Conservation (phyloP, 2,113 vertebrate genomes). For the Boleophthalmus pectinirostris region DNA sequence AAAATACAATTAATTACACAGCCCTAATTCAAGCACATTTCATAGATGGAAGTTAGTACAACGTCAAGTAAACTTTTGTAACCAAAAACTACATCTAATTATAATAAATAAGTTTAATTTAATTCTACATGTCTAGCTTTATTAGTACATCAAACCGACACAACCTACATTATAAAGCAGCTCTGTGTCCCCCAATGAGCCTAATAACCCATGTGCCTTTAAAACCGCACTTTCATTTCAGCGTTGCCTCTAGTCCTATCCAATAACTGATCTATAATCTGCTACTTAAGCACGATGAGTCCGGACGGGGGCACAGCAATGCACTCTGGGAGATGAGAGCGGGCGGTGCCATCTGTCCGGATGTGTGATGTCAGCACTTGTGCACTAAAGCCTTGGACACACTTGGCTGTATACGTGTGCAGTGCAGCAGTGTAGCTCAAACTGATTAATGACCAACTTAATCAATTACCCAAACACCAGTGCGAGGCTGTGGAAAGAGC, state of each 20-base stretch:
- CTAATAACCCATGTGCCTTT: slow-evolving; percentile 36
- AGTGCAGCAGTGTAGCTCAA: slow-evolving; percentile 34
- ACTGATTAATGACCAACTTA: slow-evolving; percentile 57
- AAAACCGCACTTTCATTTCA: slow-evolving; percentile 26
- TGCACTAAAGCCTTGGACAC: slow-evolving; percentile 22
- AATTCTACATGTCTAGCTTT: slow-evolving; percentile 11
- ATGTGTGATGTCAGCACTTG: slow-evolving; percentile 64
- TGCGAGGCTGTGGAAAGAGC: slow-evolving; percentile 34
- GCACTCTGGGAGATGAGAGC: slow-evolving; percentile 62
- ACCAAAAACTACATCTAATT: background rate
- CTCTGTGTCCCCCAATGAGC: slow-evolving; percentile 1
- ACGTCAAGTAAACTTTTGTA: slow-evolving; percentile 11
- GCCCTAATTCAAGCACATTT: background rate
- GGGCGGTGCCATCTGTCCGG: slow-evolving; percentile 30
- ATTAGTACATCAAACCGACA: slow-evolving; percentile 22
- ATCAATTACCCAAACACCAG: slow-evolving; percentile 64
- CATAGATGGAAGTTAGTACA: background rate
- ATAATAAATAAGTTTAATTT: background rate
- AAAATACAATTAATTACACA: background rate
- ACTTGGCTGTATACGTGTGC: slow-evolving; percentile 41
- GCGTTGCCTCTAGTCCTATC: slow-evolving; percentile 32
- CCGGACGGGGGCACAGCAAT: slow-evolving; percentile 21
- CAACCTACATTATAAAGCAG: slow-evolving; percentile 7
- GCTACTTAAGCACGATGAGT: slow-evolving; percentile 52
- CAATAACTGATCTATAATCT: slow-evolving; percentile 54